Base-by-base conservation (phyloP, 2,113 vertebrate species). In the Pteropus alecto region DNA sequence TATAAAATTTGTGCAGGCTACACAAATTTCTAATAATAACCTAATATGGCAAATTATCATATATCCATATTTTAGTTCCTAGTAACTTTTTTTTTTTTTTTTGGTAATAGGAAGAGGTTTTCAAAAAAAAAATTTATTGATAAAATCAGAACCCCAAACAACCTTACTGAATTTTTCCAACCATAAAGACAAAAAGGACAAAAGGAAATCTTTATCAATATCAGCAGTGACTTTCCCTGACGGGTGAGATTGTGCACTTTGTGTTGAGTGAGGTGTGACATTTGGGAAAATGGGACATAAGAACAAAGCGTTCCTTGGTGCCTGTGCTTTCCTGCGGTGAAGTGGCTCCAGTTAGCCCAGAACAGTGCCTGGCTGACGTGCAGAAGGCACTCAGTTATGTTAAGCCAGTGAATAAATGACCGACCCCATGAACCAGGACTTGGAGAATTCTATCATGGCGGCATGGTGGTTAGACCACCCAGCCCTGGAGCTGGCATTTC, bases 401-500 rank as follows among this genome's bases (percentile, higher is more conserved):
- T 38, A 68, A 85, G 26, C 48, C 43, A 15, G 51, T 11, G 68
- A 70, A 41, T 30, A 63, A 65, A 5, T 54, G 41, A 76, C 15
- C 35, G 38, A 86, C 51, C 24, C 58, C 15, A 38, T 2, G 41
- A 28, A 26, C 2, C 1, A 56, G 38, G 74, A 28, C 21, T 30
- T 38, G n/a, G 22, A 30, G 38, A 9, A 11, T 28, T 26, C 56
- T 22, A 11, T 28, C 10, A 1, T 7, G 15, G 71, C 0, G 3
- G 6, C 70, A 7, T 7, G 24, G 21, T 1, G 5, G 7, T 14
- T 30, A 30, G 15, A 3, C 5, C 1, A 2, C 15, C 48, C 10
- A 5, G 3, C 8, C 28, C 28, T 35, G 18, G 12, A 51, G 35
- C 0, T 61, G n/a, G 46, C 12, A 7, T 60, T 16, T 77, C 12